Evolutionary conservation across 2,797 vertebrate genomes (phyloP), one percentile per base, ranked within the genome.

Genomic region (Neosalanx taihuensis): DNA sequence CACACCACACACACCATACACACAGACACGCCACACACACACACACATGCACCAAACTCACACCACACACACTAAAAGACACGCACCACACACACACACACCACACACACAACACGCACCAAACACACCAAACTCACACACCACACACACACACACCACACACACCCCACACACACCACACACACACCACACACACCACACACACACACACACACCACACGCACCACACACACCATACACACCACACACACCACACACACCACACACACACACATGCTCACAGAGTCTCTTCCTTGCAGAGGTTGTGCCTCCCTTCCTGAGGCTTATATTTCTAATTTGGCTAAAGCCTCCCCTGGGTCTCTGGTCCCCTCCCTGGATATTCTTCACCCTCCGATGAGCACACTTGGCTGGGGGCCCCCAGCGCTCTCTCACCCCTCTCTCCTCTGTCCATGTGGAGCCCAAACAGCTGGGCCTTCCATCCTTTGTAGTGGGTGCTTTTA

Each of bases 321-420:
- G 74, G 69, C 62, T 77, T 73, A 72, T 70, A 82, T 67, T 76
- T 83, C 65, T 77, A 73, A 79, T 88, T 81, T 75, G 73, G 60
- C 72, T 86, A 57, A 81, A 75, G 17, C 72, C 78, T 72, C 74
- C 80, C 75, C 58, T 18, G 70, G 69, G 69, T 77, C 79, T 73
- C 33, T 3, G 56, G 59, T 72, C 76, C 74, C 72, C 79, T 81
- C 64, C 60, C 67, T 69, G 71, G 69, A 64, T 84, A 71, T 65
- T 71, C 82, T 81, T 88, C 80, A 85, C 79, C 78, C 83, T 83
- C 70, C 75, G 80, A 31, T 83, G 72, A 84, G 74, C 81, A 74
- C 76, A 73, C 77, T 84, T 37, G 77, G 79, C 86, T 84, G 72
- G 73, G 79, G 83, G 82, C n/a, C 30, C 51, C 35, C 70, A 15